phyloP scores from a whole-genome alignment of 1,140 invertebrate species.

The Lepidurus couesii region DNA sequence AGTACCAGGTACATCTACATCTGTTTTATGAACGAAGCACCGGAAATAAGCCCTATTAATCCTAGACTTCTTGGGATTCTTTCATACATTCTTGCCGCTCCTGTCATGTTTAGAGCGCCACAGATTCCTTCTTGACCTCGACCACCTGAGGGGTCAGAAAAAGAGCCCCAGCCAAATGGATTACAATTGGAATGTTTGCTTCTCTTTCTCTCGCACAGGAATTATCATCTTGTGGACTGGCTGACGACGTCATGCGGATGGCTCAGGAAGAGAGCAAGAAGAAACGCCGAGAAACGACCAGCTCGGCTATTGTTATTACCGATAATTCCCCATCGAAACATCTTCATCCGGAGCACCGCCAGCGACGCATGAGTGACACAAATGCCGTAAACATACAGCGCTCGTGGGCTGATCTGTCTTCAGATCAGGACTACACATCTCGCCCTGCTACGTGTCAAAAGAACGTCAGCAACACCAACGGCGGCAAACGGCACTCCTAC shows the following conservation, averaged over 20 bases:
- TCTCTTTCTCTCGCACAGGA: constrained; percentile 24
- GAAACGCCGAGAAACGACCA: constrained; percentile 6
- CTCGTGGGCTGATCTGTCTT: not conserved
- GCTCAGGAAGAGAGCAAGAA: constrained; percentile 27
- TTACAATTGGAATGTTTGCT: not conserved
- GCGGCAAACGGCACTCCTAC: not conserved
- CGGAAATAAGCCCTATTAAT: no score
- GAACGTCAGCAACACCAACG: not conserved
- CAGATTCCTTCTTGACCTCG: not conserved
- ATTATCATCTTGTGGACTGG: constrained; percentile 33
- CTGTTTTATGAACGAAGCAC: no score
- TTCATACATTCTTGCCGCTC: no score
- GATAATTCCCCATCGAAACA: not conserved
- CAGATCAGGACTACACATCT: not conserved
- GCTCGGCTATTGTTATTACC: not conserved
- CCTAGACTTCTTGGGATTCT: no score
- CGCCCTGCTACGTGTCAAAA: not conserved
- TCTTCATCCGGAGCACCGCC: not conserved
- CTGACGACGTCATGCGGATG: constrained; percentile 33
- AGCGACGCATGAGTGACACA: constrained; percentile 2
- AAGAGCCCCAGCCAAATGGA: not conserved
- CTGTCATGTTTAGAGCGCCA: no score
- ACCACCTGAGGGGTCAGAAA: not conserved
- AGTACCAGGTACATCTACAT: no score
- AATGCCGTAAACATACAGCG: not conserved